A percentile compares a stretch with the other conserved stretches of the same genome.
These are phyloP conservation scores for Moxostoma hubbsi DNA, from an alignment of 2,797 vertebrate genomes.

Conservation along the genomic window DNA sequence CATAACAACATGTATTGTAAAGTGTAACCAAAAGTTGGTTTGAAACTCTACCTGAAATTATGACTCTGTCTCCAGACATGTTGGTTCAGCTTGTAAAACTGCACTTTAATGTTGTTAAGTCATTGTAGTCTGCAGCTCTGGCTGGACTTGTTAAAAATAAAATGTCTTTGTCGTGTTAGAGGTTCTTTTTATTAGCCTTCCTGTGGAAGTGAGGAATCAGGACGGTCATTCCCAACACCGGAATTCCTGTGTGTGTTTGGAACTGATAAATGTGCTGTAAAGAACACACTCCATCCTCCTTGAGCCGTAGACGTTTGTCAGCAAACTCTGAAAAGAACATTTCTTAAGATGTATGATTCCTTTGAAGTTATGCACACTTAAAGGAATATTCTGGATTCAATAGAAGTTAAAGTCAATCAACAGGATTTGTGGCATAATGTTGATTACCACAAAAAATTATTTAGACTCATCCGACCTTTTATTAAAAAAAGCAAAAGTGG, in stretches of 20 bases:
- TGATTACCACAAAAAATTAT: too few species aligned
- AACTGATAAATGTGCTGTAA: constrained; percentile 80
- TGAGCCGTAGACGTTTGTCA: neutral
- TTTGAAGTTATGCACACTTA: constrained; percentile 2
- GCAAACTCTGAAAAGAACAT: neutral
- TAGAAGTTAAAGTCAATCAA: too few species aligned
- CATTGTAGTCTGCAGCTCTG: constrained; percentile 13
- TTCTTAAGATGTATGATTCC: neutral
- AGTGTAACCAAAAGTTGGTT: neutral
- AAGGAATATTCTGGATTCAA: too few species aligned
- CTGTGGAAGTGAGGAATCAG: constrained; percentile 82
- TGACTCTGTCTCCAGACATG: neutral
- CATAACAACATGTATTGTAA: neutral
- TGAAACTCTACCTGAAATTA: constrained; percentile 19
- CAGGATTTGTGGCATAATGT: too few species aligned
- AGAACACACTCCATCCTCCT: constrained; percentile 71
- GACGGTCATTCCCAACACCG: constrained; percentile 85
- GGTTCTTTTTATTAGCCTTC: constrained; percentile 86
- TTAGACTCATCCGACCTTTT: too few species aligned
- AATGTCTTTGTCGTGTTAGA: constrained; percentile 71
- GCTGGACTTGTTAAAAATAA: constrained; percentile 60
- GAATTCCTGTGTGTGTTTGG: constrained; percentile 86
- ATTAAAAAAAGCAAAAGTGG: too few species aligned
- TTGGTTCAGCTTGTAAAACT: neutral
- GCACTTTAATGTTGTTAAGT: neutral